Evolutionary conservation across 2,888 invertebrate genomes (phyloP).

Genomic region (Microplitis deprimator): DNA sequence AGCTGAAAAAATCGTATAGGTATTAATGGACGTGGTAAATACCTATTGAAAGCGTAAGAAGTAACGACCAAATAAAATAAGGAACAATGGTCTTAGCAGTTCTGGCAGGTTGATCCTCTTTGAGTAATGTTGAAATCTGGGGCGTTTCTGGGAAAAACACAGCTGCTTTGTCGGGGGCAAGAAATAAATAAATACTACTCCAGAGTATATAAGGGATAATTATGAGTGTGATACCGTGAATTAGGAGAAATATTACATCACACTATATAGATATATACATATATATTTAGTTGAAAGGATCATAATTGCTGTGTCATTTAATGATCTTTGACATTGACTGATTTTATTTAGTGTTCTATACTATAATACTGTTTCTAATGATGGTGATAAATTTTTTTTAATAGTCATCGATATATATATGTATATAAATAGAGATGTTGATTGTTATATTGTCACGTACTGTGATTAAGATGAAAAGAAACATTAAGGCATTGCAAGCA

Average conservation of each 20-base stretch:
- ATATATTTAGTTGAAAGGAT: slow-evolving; percentile 15
- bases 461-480: not conserved
- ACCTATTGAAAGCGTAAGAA: slow-evolving; percentile 37
- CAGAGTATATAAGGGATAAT: slow-evolving; percentile 20
- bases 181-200: slow-evolving; percentile 14
- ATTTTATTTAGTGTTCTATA: slow-evolving; percentile 4
- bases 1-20: slow-evolving; percentile 22
- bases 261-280: not conserved
- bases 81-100: slow-evolving; percentile 62
- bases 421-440: not conserved
- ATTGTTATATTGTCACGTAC: not conserved
- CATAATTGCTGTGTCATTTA: slow-evolving; percentile 38
- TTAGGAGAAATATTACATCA: slow-evolving; percentile 14
- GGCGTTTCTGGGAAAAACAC: slow-evolving; percentile 68
- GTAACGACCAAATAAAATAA: slow-evolving; percentile 52
- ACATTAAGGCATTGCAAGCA: not conserved
- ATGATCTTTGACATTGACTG: slow-evolving; percentile 41
- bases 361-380: not conserved
- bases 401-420: not conserved
- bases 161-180: slow-evolving; percentile 59
- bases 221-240: slow-evolving; percentile 19
- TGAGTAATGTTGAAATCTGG: slow-evolving; percentile 72
- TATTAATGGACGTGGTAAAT: slow-evolving; percentile 27
- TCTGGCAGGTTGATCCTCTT: slow-evolving; percentile 70
- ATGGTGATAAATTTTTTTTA: not conserved